A percentile compares a stretch with the other conserved stretches of the same genome.
These are phyloP conservation scores for Tragelaphus eurycerus DNA, from an alignment of 2,797 vertebrate species.

Conservation along the genomic window DNA sequence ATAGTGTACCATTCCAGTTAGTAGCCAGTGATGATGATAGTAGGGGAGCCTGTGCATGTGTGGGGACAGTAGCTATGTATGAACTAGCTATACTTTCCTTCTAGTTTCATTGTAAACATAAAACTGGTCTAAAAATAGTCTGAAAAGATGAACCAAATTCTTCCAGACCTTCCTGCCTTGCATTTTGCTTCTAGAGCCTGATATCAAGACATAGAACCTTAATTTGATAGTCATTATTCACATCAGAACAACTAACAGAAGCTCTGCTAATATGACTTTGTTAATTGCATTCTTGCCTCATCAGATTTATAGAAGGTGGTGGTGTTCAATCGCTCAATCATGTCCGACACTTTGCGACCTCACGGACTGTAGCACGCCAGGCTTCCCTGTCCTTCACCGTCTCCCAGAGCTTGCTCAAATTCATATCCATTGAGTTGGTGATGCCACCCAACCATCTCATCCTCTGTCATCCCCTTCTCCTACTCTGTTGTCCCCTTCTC, in stretches of 20 bases:
- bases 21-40: neutral
- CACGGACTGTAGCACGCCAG: neutral
- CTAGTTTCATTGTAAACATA: neutral
- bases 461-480: neutral
- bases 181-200: constrained; percentile 17
- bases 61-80: neutral
- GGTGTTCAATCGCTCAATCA: neutral
- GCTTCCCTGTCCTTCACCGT: neutral
- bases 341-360: neutral
- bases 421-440: neutral
- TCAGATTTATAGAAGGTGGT: neutral
- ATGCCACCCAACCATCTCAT: neutral
- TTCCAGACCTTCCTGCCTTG: neutral
- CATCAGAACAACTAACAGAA: neutral
- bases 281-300: neutral
- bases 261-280: neutral
- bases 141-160: neutral
- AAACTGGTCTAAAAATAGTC: neutral
- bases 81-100: neutral
- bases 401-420: neutral
- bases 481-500: neutral
- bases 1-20: neutral
- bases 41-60: neutral
- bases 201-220: constrained; percentile 5
- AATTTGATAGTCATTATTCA: neutral